Percentiles rank a stretch among this genome's conserved stretches.
phyloP scores from a whole-genome alignment of 1,140 invertebrate species.

The Brachionus rotundiformis region DNA sequence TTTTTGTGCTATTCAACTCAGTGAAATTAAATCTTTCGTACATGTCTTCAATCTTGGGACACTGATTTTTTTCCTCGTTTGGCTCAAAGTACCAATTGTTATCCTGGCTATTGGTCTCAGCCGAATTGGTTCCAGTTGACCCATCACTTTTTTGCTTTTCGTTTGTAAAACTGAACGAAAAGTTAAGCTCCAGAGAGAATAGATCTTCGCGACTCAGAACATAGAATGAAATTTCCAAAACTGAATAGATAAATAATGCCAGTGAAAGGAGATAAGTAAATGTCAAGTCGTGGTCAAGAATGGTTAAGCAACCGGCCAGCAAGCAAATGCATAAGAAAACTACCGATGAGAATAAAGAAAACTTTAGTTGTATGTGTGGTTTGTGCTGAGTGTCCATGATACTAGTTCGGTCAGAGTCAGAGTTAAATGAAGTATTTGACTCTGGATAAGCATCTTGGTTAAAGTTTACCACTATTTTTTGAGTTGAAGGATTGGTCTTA shows the following conservation, averaged over 20 bases:
- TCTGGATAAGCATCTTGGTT: background rate
- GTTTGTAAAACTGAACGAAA: slow-evolving; percentile 29
- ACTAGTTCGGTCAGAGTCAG: slow-evolving; percentile 42
- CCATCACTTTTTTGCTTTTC: slow-evolving; percentile 15
- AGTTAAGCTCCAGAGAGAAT: background rate
- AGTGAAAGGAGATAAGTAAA: background rate
- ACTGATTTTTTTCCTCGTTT: background rate
- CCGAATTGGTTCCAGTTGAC: background rate
- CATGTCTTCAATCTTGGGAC: background rate
- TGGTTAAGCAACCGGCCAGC: background rate
- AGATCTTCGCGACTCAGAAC: slow-evolving; percentile 35
- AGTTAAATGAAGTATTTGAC: slow-evolving; percentile 20
- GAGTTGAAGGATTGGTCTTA: background rate
- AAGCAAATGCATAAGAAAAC: background rate
- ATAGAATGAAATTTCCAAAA: slow-evolving; percentile 21
- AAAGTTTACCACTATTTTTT: slow-evolving; percentile 30
- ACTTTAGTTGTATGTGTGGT: slow-evolving; percentile 21
- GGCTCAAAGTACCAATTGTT: slow-evolving; percentile 49
- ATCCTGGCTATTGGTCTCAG: slow-evolving; percentile 1
- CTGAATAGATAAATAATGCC: slow-evolving; percentile 4
- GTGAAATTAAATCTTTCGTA: slow-evolving; percentile 24
- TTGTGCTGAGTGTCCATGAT: slow-evolving; percentile 50
- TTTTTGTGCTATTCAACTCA: slow-evolving; percentile 39
- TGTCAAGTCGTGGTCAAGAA: background rate
- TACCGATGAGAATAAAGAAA: slow-evolving; percentile 14